Conservation (phyloP, 2,888 invertebrate genomes). For the Podabrus alpinus region DNA sequence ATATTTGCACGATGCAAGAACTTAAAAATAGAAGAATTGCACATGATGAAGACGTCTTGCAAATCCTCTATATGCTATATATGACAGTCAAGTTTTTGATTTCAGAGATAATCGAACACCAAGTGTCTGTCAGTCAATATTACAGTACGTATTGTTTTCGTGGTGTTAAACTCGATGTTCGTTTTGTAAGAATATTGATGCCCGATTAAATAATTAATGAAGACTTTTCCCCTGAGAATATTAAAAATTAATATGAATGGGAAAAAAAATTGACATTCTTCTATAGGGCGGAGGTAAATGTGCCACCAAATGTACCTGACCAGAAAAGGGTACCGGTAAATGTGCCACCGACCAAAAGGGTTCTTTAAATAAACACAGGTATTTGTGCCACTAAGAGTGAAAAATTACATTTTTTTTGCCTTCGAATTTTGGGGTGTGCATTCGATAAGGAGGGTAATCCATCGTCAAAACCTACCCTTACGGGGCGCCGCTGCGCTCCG, state of each 20-base stretch:
- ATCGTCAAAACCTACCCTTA: too few species aligned
- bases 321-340: too few species aligned
- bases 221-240: not conserved
- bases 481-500: too few species aligned
- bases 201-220: not conserved
- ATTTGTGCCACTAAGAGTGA: too few species aligned
- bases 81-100: not conserved
- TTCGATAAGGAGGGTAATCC: too few species aligned
- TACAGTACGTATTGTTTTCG: not conserved
- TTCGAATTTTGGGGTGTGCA: too few species aligned
- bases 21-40: not conserved
- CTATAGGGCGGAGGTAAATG: too few species aligned
- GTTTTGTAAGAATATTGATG: not conserved
- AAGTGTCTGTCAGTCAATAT: not conserved
- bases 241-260: not conserved
- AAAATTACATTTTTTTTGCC: too few species aligned
- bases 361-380: too few species aligned
- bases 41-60: not conserved
- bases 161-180: not conserved
- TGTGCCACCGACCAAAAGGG: too few species aligned
- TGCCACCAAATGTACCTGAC: too few species aligned
- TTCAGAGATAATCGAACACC: not conserved
- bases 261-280: conserved; percentile 20
- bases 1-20: not conserved
- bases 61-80: not conserved